Evolutionary conservation across 2,797 vertebrate species (phyloP), one percentile per base, ranked within the genome.

Genomic region (Lepidocolaptes lacrymiger): DNA sequence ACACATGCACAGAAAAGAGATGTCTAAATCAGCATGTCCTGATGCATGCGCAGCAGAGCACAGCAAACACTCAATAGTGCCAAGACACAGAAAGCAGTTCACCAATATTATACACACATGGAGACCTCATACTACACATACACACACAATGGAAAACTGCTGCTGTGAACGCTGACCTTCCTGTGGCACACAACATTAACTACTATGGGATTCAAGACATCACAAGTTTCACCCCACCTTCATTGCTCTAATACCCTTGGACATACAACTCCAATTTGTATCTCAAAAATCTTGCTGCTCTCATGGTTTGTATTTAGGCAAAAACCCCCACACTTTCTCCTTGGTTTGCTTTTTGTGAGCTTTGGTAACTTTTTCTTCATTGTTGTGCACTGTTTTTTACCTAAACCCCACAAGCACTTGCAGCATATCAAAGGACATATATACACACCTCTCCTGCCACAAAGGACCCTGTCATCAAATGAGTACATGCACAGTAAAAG

Each of bases 401-500:
- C 34, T 66, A 67, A 66, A 56, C 19, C 2, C 32, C 9, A 39
- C 8, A 43, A 52, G 32, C 14, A 85, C 30, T 72, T 71, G 54
- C 49, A 78, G 36, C 73, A 36, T 36, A 62, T 28, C 36, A 55
- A 37, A 84, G 7, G 11, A 26, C 26, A 26, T n/a, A 74, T 37
- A 21, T 10, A 32, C n/a, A 62, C 24, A 51, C 26, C 20, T 36
- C 54, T 16, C 36, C 81, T 68, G 41, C 34, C 67, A 43, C 49
- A 56, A 48, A 43, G 46, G 48, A 49, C 27, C 18, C 2, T 1
- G 6, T 32, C 74, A 79, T 43, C 64, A 63, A 51, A 73, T 15
- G 12, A 49, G 12, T 12, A 56, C 0, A 0, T 15, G 19, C 44
- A 74, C 41, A 64, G 41, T 15, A 89, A 34, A 17, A 51, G 46